A percentile compares a stretch with the other conserved stretches of the same genome.
phyloP scores from a whole-genome alignment of 2,888 invertebrate species.

The Nomada ferruginata region DNA sequence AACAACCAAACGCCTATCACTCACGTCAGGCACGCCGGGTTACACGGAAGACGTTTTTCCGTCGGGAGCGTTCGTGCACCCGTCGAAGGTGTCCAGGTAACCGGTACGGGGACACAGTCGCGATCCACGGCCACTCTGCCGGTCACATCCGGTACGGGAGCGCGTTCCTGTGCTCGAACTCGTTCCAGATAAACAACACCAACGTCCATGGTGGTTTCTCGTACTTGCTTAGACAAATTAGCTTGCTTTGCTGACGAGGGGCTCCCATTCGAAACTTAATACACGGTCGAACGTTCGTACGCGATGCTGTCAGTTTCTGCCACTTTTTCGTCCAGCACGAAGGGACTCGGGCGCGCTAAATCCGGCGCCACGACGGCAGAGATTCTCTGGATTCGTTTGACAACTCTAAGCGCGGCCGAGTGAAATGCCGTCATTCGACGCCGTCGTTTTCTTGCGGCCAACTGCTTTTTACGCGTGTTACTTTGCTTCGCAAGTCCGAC shows the following conservation, averaged over 20 bases:
- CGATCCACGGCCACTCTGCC: slow-evolving; percentile 45
- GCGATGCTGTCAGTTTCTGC: slow-evolving; percentile 14
- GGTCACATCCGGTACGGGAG: slow-evolving; percentile 66
- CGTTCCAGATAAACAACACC: slow-evolving; percentile 64
- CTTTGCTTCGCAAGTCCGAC: background rate
- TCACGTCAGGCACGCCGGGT: background rate
- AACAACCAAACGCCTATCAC: background rate
- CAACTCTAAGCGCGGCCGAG: slow-evolving; percentile 33
- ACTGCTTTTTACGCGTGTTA: slow-evolving; percentile 32
- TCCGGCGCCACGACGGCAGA: slow-evolving; percentile 6
- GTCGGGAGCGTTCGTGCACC: slow-evolving; percentile 2
- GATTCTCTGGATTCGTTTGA: background rate
- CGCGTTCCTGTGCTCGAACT: slow-evolving; percentile 50
- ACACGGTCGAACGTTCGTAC: slow-evolving; percentile 27
- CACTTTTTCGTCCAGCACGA: slow-evolving; percentile 28
- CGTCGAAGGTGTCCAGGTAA: slow-evolving; percentile 47
- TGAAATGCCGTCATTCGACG: slow-evolving; percentile 38
- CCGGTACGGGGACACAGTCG: slow-evolving; percentile 59
- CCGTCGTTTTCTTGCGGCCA: background rate
- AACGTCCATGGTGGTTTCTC: slow-evolving; percentile 58
- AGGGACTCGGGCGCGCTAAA: slow-evolving; percentile 18
- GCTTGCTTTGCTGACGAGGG: slow-evolving; percentile 35
- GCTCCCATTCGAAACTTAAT: slow-evolving; percentile 55
- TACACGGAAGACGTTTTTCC: slow-evolving; percentile 26
- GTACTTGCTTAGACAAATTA: slow-evolving; percentile 57